Evolutionary conservation across 2,797 vertebrate genomes (phyloP).

Genomic region (Passerculus sandwichensis): DNA sequence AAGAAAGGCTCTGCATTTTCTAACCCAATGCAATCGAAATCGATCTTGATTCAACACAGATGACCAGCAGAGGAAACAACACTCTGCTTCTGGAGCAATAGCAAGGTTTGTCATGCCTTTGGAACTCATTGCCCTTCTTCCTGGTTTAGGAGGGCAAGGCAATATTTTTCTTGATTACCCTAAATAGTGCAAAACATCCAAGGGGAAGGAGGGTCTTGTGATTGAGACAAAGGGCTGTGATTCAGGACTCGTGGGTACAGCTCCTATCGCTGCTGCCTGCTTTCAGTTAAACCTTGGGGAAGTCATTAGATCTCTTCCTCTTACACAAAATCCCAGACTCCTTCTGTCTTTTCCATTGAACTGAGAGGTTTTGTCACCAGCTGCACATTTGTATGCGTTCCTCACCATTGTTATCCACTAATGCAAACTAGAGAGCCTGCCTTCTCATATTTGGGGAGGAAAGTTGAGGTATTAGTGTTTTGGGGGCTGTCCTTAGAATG

Average conservation of each 20-base stretch:
- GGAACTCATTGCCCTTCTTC: not conserved
- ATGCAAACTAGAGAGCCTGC: not conserved
- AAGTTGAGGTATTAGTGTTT: not conserved
- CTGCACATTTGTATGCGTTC: not conserved
- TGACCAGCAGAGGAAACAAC: not conserved
- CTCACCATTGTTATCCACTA: not conserved
- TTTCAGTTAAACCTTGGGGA: slow-evolving; percentile 32
- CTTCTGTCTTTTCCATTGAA: not conserved
- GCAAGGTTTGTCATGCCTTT: not conserved
- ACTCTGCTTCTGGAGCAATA: not conserved
- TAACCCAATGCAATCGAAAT: not conserved
- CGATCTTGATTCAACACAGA: not conserved
- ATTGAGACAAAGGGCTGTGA: slow-evolving; percentile 4
- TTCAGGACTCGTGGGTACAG: slow-evolving; percentile 18
- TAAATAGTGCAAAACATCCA: not conserved
- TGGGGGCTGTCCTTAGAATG: not conserved
- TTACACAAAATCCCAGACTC: not conserved
- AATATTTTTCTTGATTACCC: not conserved
- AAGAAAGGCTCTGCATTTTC: not conserved
- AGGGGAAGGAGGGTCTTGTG: slow-evolving; percentile 47
- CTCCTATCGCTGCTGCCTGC: not conserved
- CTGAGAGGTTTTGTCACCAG: not conserved
- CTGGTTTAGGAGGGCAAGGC: not conserved
- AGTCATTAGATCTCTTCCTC: slow-evolving; percentile 35
- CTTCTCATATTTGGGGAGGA: not conserved